Evolutionary conservation across 2,888 invertebrate species (phyloP).

Genomic region (Drosophila ustulata): DNA sequence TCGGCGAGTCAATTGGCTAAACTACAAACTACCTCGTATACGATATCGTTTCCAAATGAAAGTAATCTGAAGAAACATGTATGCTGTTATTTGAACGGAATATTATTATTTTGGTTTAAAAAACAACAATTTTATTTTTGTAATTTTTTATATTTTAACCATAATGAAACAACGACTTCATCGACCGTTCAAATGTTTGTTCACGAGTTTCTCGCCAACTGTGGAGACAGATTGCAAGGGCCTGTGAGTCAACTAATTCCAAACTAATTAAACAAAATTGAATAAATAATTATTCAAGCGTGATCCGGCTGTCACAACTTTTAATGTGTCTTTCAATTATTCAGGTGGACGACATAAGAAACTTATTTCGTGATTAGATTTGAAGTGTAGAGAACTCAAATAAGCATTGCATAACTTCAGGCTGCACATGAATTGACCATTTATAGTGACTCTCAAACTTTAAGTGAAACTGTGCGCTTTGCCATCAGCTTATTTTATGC

Average conservation of each 20-base stretch:
- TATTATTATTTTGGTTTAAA: too few species aligned
- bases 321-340: background rate
- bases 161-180: too few species aligned
- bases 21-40: background rate
- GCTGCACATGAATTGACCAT: background rate
- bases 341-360: background rate
- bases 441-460: background rate
- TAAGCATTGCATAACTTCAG: background rate
- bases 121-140: too few species aligned
- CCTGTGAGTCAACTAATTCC: background rate
- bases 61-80: too few species aligned
- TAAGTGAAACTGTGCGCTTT: background rate
- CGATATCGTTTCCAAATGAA: background rate
- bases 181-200: background rate
- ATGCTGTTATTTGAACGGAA: too few species aligned
- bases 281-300: background rate
- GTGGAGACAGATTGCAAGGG: background rate
- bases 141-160: too few species aligned
- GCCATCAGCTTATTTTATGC: too few species aligned
- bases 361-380: background rate
- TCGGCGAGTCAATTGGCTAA: background rate
- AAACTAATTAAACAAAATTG: conserved; percentile 1
- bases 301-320: background rate
- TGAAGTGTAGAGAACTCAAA: background rate
- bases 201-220: background rate